Conservation (phyloP, 2,888 invertebrate genomes). For the Synergus japonicus region DNA sequence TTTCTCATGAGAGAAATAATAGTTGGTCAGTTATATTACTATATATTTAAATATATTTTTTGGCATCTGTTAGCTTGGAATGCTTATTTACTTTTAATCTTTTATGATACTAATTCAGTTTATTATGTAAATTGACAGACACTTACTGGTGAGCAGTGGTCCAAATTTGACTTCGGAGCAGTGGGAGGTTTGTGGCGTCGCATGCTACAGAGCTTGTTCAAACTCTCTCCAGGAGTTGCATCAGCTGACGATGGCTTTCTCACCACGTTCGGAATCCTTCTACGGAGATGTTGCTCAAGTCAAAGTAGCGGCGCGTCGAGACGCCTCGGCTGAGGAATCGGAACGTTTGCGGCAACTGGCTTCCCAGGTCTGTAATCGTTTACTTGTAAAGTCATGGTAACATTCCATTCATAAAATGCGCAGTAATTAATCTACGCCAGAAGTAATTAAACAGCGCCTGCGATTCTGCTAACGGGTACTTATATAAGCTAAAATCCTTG, state of each 20-base stretch:
- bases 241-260: constrained; percentile 93
- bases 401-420: not conserved
- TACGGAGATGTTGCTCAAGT: constrained; percentile 95
- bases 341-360: constrained; percentile 92
- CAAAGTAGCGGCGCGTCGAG: constrained; percentile 94
- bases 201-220: constrained; percentile 89
- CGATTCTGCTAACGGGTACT: constrained; percentile 12
- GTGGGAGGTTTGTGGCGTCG: constrained; percentile 92
- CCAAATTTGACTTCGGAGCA: constrained; percentile 88
- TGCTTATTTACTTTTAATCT: no score
- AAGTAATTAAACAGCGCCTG: constrained; percentile 1
- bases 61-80: no score
- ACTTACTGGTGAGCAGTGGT: constrained; percentile 90
- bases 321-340: constrained; percentile 90
- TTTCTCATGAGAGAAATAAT: not conserved
- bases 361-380: constrained; percentile 81
- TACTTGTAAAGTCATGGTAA: not conserved
- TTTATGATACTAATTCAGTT: not conserved
- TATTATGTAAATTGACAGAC: constrained; percentile 77
- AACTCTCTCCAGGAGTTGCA: constrained; percentile 92
- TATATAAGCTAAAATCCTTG: constrained; percentile 9
- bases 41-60: not conserved
- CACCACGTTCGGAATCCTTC: constrained; percentile 94
- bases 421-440: constrained; percentile 24
- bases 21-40: no score